Conservation (phyloP, 2,113 vertebrate species). For the Centropus bengalensis region DNA sequence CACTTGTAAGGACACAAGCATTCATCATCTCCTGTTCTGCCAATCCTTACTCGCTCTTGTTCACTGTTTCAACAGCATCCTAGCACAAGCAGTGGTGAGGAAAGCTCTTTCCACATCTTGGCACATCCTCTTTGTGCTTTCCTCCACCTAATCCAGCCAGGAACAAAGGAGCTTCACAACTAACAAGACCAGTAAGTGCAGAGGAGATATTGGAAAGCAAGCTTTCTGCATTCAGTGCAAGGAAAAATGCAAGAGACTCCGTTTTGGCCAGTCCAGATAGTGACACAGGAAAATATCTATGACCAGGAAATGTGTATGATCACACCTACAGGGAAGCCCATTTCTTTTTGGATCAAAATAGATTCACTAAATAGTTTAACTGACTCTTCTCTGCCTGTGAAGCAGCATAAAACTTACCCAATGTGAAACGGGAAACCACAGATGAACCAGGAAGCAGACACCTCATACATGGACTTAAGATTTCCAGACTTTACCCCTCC, state of each 20-base stretch:
- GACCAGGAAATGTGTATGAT: background rate
- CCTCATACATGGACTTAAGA: background rate
- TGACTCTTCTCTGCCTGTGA: background rate
- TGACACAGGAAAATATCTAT: background rate
- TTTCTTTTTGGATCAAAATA: background rate
- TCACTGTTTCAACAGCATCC: background rate
- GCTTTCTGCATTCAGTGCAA: background rate
- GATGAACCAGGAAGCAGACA: background rate
- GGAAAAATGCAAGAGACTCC: background rate
- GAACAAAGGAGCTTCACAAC: background rate
- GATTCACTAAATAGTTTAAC: background rate
- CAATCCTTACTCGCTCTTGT: background rate
- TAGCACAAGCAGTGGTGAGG: background rate
- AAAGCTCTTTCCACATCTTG: background rate
- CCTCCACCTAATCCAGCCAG: background rate
- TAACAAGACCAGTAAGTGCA: background rate
- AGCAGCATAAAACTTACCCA: background rate
- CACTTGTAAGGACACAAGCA: background rate
- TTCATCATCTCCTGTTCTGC: background rate
- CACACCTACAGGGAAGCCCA: background rate
- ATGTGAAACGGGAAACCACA: background rate
- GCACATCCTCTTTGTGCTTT: background rate
- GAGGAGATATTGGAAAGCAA: background rate
- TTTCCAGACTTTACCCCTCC: background rate
- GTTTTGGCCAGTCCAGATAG: background rate